Conservation (phyloP, 2,797 vertebrate genomes). For the Odontamblyopus rebecca region DNA sequence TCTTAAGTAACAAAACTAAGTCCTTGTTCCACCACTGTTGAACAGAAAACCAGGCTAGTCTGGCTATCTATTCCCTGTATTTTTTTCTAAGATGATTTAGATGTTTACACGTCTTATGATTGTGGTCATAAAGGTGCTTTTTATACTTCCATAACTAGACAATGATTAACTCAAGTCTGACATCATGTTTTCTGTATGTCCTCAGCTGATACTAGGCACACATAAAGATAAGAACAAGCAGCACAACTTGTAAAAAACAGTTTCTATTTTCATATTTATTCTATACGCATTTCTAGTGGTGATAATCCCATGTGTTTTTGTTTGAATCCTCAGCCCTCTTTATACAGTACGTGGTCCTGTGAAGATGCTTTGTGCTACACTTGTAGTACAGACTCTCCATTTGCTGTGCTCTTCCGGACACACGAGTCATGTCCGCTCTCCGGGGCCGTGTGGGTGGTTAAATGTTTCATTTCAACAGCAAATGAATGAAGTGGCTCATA, state of each 20-base stretch:
- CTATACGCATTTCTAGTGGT: too few relatives aligned
- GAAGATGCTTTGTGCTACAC: constrained; percentile 13
- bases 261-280: not conserved
- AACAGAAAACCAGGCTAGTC: not conserved
- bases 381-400: constrained; percentile 10
- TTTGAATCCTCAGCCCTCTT: not conserved
- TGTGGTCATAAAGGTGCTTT: constrained; percentile 26
- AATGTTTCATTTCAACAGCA: constrained; percentile 20
- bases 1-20: too few relatives aligned
- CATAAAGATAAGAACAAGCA: constrained; percentile 22
- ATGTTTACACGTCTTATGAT: constrained; percentile 13
- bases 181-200: constrained; percentile 43
- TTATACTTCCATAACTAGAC: constrained; percentile 17
- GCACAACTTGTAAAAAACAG: not conserved
- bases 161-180: constrained; percentile 58
- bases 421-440: constrained; percentile 36
- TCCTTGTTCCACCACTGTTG: too few relatives aligned
- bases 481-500: constrained; percentile 18
- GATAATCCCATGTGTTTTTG: not conserved
- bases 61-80: constrained; percentile 1
- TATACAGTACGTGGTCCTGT: not conserved
- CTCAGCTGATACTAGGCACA: constrained; percentile 32
- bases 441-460: constrained; percentile 37
- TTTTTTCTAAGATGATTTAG: constrained; percentile 27
- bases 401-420: constrained; percentile 31